Conservation (phyloP, 2,888 invertebrate genomes). For the Trichogramma dendrolimi region DNA sequence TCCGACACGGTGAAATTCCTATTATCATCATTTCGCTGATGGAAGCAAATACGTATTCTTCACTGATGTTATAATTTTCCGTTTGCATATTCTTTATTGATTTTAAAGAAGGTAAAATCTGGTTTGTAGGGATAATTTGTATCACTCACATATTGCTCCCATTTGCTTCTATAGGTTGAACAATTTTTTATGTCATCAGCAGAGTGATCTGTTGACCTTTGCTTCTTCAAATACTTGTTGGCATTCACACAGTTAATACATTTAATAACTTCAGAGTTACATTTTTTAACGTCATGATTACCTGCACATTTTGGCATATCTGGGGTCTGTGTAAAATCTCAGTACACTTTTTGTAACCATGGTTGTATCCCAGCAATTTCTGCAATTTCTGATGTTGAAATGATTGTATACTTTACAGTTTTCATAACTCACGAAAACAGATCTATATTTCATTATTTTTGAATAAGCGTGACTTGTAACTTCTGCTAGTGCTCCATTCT, state of each 20-base stretch:
- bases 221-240: neutral
- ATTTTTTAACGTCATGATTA: neutral
- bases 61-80: no score
- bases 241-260: slow-evolving; percentile 1
- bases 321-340: neutral
- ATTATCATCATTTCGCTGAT: no score
- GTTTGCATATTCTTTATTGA: no score
- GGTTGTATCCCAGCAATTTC: neutral
- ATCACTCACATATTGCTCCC: neutral
- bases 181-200: neutral
- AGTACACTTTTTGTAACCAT: neutral
- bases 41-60: no score
- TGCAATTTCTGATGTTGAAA: neutral
- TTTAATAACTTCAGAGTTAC: neutral
- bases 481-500: no score
- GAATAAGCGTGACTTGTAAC: no score
- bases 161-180: neutral
- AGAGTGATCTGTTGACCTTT: neutral
- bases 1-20: accelerated
- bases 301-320: slow-evolving; percentile 1
- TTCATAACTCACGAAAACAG: no score
- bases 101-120: neutral
- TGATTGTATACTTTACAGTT: neutral
- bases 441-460: no score
- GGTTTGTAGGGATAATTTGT: slow-evolving; percentile 4